Evolutionary conservation across 2,888 invertebrate species (phyloP).

Genomic region (Drosophila multiciliata): DNA sequence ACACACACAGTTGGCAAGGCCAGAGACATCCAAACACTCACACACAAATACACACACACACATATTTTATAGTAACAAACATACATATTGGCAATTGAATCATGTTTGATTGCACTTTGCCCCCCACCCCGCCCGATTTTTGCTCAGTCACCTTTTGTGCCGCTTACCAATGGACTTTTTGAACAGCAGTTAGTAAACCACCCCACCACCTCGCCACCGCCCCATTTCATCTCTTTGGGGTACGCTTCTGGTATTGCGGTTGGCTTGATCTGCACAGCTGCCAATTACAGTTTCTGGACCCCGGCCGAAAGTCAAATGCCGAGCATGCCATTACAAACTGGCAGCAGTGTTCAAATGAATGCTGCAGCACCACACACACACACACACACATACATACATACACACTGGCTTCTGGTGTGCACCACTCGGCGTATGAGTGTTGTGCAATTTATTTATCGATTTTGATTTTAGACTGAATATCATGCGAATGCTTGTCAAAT

Average conservation of each 20-base stretch:
- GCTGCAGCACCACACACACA: not conserved
- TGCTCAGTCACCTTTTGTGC: conserved; percentile 48
- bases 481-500: conserved; percentile 15
- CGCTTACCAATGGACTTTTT: conserved; percentile 52
- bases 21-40: conserved; percentile 2
- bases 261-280: conserved; percentile 55
- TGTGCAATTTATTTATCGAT: conserved; percentile 43
- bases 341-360: conserved; percentile 1
- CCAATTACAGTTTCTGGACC: conserved; percentile 63
- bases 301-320: conserved; percentile 61
- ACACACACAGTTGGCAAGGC: conserved; percentile 26
- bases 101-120: conserved; percentile 52
- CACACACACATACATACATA: too few relatives aligned
- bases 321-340: conserved; percentile 47
- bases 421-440: conserved; percentile 44
- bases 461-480: conserved; percentile 1
- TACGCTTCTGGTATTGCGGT: conserved; percentile 31
- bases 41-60: not conserved
- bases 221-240: conserved; percentile 1
- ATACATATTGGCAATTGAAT: conserved; percentile 74
- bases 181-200: conserved; percentile 34
- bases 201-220: not conserved
- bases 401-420: conserved; percentile 24
- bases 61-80: conserved; percentile 44
- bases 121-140: not conserved